A percentile compares a stretch with the other conserved stretches of the same genome.
These are phyloP conservation scores for Coleophora flavipennella DNA, from an alignment of 2,888 invertebrate genomes.

Conservation along the genomic window DNA sequence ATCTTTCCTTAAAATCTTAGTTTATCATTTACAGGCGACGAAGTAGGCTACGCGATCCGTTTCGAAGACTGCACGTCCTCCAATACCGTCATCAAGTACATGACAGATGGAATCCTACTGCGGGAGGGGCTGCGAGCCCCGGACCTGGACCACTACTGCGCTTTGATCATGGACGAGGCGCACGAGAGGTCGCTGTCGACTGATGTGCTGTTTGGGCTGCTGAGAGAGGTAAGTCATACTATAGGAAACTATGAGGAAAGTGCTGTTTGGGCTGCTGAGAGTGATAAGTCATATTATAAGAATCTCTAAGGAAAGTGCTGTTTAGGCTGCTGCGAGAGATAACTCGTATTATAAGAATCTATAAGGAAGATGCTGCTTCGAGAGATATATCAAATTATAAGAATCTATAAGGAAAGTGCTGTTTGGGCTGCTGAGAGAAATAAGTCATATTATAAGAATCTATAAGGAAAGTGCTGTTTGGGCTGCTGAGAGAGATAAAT, in stretches of 20 bases:
- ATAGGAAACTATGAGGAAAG: no score
- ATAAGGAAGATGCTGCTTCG: constrained; percentile 94
- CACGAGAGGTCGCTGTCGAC: constrained; percentile 98
- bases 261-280: constrained; percentile 94
- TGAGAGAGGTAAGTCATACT: constrained; percentile 85
- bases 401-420: no score
- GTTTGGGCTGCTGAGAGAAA: no score
- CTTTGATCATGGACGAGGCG: constrained; percentile 99
- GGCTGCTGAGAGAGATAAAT: no score
- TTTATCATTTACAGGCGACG: constrained; percentile 74
- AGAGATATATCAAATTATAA: constrained; percentile 83
- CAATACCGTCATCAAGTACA: constrained; percentile 95
- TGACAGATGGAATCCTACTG: constrained; percentile 99
- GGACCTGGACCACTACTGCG: constrained; percentile 97
- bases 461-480: no score
- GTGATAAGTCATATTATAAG: constrained; percentile 84
- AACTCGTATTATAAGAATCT: no score
- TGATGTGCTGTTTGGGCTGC: constrained; percentile 96
- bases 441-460: no score
- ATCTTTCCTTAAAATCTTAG: background rate
- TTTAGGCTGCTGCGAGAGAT: constrained; percentile 96
- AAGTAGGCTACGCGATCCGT: constrained; percentile 98
- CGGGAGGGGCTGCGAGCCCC: constrained; percentile 96
- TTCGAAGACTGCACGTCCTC: constrained; percentile 99
- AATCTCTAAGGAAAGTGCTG: no score